These are phyloP conservation scores for Eudemis profundana DNA, from an alignment of 2,888 invertebrate genomes.

Conservation along the genomic window DNA sequence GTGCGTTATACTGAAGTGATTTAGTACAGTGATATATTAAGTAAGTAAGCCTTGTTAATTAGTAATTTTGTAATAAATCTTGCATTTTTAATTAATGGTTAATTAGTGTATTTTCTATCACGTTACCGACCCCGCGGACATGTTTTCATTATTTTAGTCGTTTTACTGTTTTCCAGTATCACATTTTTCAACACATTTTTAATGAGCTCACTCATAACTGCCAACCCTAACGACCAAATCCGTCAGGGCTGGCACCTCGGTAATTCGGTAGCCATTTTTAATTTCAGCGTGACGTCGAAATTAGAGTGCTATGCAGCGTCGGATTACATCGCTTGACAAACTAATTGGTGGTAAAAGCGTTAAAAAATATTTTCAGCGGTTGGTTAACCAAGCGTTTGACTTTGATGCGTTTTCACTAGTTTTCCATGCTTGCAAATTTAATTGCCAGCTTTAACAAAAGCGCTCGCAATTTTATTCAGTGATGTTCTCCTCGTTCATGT, in stretches of 20 bases:
- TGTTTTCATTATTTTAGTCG: too few species aligned
- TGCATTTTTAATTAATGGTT: too few species aligned
- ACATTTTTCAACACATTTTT: neutral
- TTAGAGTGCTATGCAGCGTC: conserved; percentile 11
- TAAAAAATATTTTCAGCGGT: neutral
- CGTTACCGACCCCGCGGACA: too few species aligned
- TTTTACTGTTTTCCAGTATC: neutral
- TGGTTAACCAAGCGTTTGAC: conserved; percentile 8
- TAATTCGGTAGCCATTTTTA: conserved; percentile 8
- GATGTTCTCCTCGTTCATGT: too few species aligned
- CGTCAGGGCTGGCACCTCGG: conserved; percentile 10
- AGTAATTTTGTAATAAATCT: too few species aligned
- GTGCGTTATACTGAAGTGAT: too few species aligned
- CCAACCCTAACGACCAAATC: conserved; percentile 7
- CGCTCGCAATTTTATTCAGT: neutral
- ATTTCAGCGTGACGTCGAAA: conserved; percentile 13
- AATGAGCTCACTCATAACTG: neutral
- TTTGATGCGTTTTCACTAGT: neutral
- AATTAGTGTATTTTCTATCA: too few species aligned
- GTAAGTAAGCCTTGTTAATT: too few species aligned
- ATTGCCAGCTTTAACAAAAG: neutral
- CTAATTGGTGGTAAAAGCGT: conserved; percentile 8
- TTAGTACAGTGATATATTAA: too few species aligned
- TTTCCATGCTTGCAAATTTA: neutral
- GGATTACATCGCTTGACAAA: neutral